Conservation (phyloP, 2,888 invertebrate genomes). For the Oxyteleia sp. region DNA sequence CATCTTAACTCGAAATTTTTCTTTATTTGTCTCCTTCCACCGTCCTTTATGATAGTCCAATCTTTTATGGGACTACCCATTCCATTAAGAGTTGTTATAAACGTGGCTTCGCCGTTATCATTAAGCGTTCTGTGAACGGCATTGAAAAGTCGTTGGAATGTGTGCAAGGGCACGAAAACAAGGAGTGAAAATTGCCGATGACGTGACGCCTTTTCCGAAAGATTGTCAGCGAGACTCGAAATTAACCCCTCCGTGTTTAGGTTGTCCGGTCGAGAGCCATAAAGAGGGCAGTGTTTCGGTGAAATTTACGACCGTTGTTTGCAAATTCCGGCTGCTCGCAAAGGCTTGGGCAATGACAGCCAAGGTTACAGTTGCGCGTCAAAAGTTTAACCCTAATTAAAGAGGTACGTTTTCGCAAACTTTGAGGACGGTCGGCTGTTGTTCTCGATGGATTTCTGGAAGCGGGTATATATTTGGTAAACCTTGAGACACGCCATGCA, state of each 20-base stretch:
- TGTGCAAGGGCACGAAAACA: slow-evolving; percentile 27
- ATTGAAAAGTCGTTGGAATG: slow-evolving; percentile 61
- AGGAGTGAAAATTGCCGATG: slow-evolving; percentile 51
- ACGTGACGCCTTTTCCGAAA: slow-evolving; percentile 49
- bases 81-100: slow-evolving; percentile 76
- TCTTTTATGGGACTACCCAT: slow-evolving; percentile 65
- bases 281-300: slow-evolving; percentile 80
- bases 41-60: slow-evolving; percentile 82
- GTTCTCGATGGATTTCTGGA: slow-evolving; percentile 5
- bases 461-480: slow-evolving; percentile 6
- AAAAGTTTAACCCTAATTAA: slow-evolving; percentile 86
- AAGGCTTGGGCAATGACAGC: slow-evolving; percentile 79
- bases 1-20: slow-evolving; percentile 68
- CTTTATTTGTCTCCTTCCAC: slow-evolving; percentile 57
- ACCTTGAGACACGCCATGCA: slow-evolving; percentile 22
- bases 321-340: slow-evolving; percentile 82
- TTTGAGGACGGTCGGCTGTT: slow-evolving; percentile 14
- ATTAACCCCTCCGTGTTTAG: slow-evolving; percentile 47
- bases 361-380: slow-evolving; percentile 76
- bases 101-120: slow-evolving; percentile 48
- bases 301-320: slow-evolving; percentile 84
- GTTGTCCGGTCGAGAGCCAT: slow-evolving; percentile 57
- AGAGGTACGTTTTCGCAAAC: slow-evolving; percentile 81
- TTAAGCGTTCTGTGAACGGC: slow-evolving; percentile 39
- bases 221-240: slow-evolving; percentile 33